Base-by-base conservation (phyloP, 2,797 vertebrate genomes). In the Eurystomus glaucurus region DNA sequence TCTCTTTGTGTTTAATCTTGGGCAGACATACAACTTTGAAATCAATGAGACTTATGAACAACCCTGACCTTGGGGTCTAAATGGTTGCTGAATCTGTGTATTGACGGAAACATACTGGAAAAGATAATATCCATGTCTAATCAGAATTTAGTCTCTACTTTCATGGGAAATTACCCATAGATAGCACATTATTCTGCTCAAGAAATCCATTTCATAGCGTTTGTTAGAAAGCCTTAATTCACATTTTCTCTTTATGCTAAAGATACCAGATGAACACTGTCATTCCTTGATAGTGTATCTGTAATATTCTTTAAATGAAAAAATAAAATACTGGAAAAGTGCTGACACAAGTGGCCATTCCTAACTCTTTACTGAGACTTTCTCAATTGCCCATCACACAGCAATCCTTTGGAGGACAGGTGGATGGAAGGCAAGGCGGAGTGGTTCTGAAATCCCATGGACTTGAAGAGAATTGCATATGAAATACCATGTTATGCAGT, bases 1-100 rank as follows among this genome's bases (percentile, higher is more conserved):
- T 18, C 17, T 87, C 84, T 89, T 87, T 91, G 62, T 77, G 51
- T 87, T 94, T 85, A 89, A 80, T 95, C 86, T 74, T 91, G 84
- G 71, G 78, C 86, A 97, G 89, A 70, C 86, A 77, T 83, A 87
- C 78, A 89, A 46, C 85, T 93, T 94, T 51, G 72, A 96, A 95
- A 93, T 95, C 83, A 77, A 71, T 77, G 75, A 43, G 64, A 92
- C 71, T 94, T 91, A 89, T 25, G 89, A 97, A 76, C 55, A 89
- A 62, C 51, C 71, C 39, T 85, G 94, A 97, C 89, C 91, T 93
- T 95, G 78, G 51, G 78, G 81, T 93, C 71, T 97, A 85, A 89
- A 92, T 77, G 90, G 88, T 92, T 97, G 92, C 92, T 91, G 90
- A 93, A 96, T 96, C 92, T 91, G 88, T 93, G 31, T 66, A 91